A percentile compares a stretch with the other conserved stretches of the same genome.
Conservation (phyloP, 2,888 invertebrate species). For the Calameuta filiformis region DNA sequence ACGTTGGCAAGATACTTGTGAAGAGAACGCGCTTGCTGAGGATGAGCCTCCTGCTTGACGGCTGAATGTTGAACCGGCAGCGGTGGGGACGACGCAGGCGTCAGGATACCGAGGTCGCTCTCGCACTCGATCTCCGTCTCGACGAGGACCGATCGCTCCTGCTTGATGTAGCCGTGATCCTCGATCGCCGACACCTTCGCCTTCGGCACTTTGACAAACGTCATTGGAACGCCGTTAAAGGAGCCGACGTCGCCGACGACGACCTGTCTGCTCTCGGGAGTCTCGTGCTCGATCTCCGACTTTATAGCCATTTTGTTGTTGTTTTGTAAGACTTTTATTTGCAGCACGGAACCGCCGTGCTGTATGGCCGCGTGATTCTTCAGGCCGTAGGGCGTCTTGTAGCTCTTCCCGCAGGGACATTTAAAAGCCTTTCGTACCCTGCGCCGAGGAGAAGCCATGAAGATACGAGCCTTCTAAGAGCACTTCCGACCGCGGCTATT, state of each 20-base stretch:
- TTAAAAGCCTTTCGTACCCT: slow-evolving; percentile 84
- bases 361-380: slow-evolving; percentile 75
- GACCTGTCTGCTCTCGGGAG: neutral
- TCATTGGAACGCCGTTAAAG: slow-evolving; percentile 21
- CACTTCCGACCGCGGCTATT: neutral
- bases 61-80: slow-evolving; percentile 31
- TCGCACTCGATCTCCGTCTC: slow-evolving; percentile 42
- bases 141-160: slow-evolving; percentile 36
- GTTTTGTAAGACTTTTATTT: slow-evolving; percentile 20
- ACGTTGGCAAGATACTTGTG: slow-evolving; percentile 38
- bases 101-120: slow-evolving; percentile 51
- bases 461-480: neutral
- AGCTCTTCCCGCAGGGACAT: slow-evolving; percentile 88
- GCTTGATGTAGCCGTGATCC: slow-evolving; percentile 55
- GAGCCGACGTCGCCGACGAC: neutral
- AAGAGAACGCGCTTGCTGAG: slow-evolving; percentile 26
- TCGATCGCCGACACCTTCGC: slow-evolving; percentile 50
- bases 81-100: slow-evolving; percentile 57
- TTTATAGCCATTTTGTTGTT: slow-evolving; percentile 17
- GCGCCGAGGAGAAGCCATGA: neutral
- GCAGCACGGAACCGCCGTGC: slow-evolving; percentile 52
- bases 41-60: slow-evolving; percentile 28
- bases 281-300: slow-evolving; percentile 13
- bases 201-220: slow-evolving; percentile 33
- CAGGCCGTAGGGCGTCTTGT: slow-evolving; percentile 83